Base-by-base conservation (phyloP, 2,888 invertebrate genomes). In the Pollenia labialis region DNA sequence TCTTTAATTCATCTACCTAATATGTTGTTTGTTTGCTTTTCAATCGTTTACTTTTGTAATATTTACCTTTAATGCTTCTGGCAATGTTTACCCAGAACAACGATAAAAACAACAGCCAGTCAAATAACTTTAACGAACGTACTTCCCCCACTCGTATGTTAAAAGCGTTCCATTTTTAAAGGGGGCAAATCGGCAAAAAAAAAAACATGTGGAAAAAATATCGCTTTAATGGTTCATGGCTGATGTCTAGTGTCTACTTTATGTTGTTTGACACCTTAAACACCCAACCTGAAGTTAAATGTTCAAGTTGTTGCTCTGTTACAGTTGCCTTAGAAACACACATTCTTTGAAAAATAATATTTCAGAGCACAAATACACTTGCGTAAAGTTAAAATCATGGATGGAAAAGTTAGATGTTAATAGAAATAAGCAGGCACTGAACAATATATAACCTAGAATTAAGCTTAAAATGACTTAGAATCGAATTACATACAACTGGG, bases 311-410 rank as follows among this genome's bases (percentile, higher is more conserved):
- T 66, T 74, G 72, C 56, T 50, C 64, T 66, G 71, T 58, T 66
- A 72, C 77, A 77, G 83, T 79, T 84, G 54, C 77, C 83, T 50
- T 72, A 52, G 71, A 14, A 72, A 84, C 66, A 56, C 18, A 64
- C 11, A 44, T 48, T 72, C 42, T 46, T 76, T 69, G 50, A 42
- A 56, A 40, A 64, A 42, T 4, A 74, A 56, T 11, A 44, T 14
- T 50, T 10, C 44, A 32, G 32, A 32, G 10, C 40, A 69, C 32
- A 54, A 16, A 54, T 42, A 8, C 9, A n/a, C 10, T 62, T 32
- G 32, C 4, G 0, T 6, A 0, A 32, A 32, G 32, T 32, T 6
- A 6, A 32, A 32, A 32, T n/a, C 56, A 40, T 58, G 40, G 48
- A 10, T 58, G 77, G 23, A 46, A 23, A 46, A 44, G 44, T 46